A percentile compares a stretch with the other conserved stretches of the same genome.
Conservation (phyloP, 2,797 vertebrate genomes). For the Borostomias antarcticus region DNA sequence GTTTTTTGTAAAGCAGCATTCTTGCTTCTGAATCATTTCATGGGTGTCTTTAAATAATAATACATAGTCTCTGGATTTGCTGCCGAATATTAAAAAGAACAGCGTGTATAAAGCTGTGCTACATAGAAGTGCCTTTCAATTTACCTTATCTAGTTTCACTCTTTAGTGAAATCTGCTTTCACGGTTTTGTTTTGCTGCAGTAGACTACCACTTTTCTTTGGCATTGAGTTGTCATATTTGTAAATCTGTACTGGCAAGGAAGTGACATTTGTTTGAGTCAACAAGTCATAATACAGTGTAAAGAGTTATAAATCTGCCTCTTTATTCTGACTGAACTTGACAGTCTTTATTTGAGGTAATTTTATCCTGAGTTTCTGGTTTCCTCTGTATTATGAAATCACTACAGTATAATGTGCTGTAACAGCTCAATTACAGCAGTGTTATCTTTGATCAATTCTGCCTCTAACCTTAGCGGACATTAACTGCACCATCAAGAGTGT, state of each 20-base stretch:
- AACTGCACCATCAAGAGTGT: not conserved
- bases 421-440: not conserved
- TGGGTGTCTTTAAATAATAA: not conserved
- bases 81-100: constrained; percentile 13
- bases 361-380: constrained; percentile 42
- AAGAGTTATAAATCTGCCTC: constrained; percentile 28
- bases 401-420: constrained; percentile 7
- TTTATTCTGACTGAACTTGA: constrained; percentile 28
- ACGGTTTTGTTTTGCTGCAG: not conserved
- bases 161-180: not conserved
- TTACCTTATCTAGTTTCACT: not conserved
- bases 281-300: constrained; percentile 35
- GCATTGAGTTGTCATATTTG: constrained; percentile 6
- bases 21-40: constrained; percentile 7
- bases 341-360: constrained; percentile 41
- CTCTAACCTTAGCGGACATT: not conserved
- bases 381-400: no score
- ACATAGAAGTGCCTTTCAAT: no score
- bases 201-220: constrained; percentile 1
- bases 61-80: constrained; percentile 8
- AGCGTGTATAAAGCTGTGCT: constrained; percentile 20
- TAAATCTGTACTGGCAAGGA: constrained; percentile 8
- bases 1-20: constrained; percentile 19
- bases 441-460: not conserved
- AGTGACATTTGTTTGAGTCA: not conserved